Evolutionary conservation across 2,888 invertebrate species (phyloP), one percentile per base, ranked within the genome.

Genomic region (Spilosoma lubricipeda): DNA sequence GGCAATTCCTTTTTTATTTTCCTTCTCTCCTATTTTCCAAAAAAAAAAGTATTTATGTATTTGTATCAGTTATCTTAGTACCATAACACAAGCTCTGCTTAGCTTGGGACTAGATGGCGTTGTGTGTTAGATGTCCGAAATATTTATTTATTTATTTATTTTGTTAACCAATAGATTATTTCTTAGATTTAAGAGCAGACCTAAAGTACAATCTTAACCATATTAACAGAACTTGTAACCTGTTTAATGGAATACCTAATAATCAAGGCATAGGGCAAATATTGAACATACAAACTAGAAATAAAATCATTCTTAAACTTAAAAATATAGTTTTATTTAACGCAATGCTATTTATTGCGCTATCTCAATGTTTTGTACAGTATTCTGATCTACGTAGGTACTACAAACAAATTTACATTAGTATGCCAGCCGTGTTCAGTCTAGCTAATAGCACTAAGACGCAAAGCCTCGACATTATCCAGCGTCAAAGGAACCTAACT

Each of bases 401-500:
- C 30, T 30, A 30, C 30, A 15, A 39, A 36, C 23, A 39, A 18
- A 65, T 66, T 67, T 59, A 23, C 23, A 82, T 82, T 80, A 80
- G 77, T 71, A 84, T 80, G 77, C 77, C 27, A 73, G 65, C 59
- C 73, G 63, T 78, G 70, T 48, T 72, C 72, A 64, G 73, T 68
- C 75, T 71, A 48, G 30, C 82, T 89, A 89, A 88, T 88, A 86
- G 88, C 84, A 83, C 83, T 86, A 81, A 83, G 87, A 86, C 80
- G 83, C 82, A 83, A 89, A 90, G 87, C 88, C 88, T 84, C 85
- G 80, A 82, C 83, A 87, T 90, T 89, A 89, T 82, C 80, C 87
- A 80, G 82, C 87, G 85, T 90, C 93, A 93, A 93, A 93, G 91
- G 88, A 87, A 84, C 88, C 87, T 89, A 91, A 91, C 90, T 90